Conservation (phyloP, 2,113 vertebrate species). For the Taurulus bubalis region DNA sequence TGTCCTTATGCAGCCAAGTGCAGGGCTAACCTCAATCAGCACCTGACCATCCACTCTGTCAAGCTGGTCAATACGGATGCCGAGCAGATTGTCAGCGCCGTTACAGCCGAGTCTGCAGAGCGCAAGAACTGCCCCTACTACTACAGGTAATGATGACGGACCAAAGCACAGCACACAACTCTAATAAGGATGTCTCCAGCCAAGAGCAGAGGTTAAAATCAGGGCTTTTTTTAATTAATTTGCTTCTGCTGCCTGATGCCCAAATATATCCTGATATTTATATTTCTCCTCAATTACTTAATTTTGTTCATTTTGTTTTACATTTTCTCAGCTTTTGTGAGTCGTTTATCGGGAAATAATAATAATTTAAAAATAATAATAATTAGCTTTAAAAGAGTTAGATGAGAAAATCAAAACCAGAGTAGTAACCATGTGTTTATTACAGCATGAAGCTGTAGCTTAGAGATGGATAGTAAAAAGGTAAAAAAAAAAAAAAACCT, state of each 20-base stretch:
- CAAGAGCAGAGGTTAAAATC: not conserved
- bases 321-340: not conserved
- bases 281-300: not conserved
- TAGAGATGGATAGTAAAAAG: not conserved
- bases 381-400: not conserved
- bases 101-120: slow-evolving; percentile 89
- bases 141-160: slow-evolving; percentile 88
- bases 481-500: not conserved
- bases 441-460: not conserved
- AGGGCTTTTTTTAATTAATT: not conserved
- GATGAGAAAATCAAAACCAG: slow-evolving; percentile 6
- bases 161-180: not conserved
- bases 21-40: slow-evolving; percentile 98
- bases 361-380: not conserved
- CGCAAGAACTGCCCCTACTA: slow-evolving; percentile 96
- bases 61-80: slow-evolving; percentile 97
- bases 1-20: slow-evolving; percentile 99
- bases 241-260: not conserved
- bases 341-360: not conserved
- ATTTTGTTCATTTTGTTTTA: not conserved
- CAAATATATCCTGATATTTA: not conserved
- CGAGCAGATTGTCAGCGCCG: slow-evolving; percentile 94
- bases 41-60: slow-evolving; percentile 98
- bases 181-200: not conserved
- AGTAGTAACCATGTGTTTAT: not conserved